A percentile compares a stretch with the other conserved stretches of the same genome.
Evolutionary conservation across 1,140 invertebrate genomes (phyloP).

Genomic region (Centruroides vittatus): DNA sequence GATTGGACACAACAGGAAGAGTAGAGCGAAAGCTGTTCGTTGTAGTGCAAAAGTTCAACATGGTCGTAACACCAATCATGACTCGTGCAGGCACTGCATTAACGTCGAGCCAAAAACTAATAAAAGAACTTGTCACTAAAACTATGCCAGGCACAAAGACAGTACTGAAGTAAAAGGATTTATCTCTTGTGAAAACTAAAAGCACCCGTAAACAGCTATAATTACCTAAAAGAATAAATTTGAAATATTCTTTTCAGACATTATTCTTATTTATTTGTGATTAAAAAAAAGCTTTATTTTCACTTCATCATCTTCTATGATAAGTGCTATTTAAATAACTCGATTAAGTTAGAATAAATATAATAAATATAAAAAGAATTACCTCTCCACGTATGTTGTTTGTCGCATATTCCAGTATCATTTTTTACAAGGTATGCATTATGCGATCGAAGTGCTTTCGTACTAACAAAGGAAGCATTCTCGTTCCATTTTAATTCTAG

Average conservation of each 20-base stretch:
- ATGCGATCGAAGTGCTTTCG: conserved; percentile 58
- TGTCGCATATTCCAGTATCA: conserved; percentile 65
- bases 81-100: conserved; percentile 87
- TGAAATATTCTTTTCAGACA: too few relatives aligned
- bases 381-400: conserved; percentile 73
- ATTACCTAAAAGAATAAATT: conserved; percentile 3
- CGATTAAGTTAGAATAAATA: too few relatives aligned
- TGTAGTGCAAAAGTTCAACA: conserved; percentile 95
- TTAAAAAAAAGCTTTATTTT: too few relatives aligned
- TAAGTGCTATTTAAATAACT: too few relatives aligned
- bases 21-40: conserved; percentile 40
- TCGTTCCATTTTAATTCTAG: conserved; percentile 16
- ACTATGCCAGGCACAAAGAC: conserved; percentile 92
- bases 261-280: too few relatives aligned
- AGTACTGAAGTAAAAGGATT: conserved; percentile 90
- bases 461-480: conserved; percentile 7
- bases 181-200: conserved; percentile 78
- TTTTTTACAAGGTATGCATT: conserved; percentile 87
- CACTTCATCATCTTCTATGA: too few relatives aligned
- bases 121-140: conserved; percentile 86
- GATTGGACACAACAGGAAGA: conserved; percentile 77
- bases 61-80: conserved; percentile 66
- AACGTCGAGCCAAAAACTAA: conserved; percentile 91
- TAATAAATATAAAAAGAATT: conserved; percentile 30
- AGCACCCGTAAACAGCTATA: conserved; percentile 86